phyloP scores from a whole-genome alignment of 2,113 vertebrate genomes.

The Plestiodon gilberti region DNA sequence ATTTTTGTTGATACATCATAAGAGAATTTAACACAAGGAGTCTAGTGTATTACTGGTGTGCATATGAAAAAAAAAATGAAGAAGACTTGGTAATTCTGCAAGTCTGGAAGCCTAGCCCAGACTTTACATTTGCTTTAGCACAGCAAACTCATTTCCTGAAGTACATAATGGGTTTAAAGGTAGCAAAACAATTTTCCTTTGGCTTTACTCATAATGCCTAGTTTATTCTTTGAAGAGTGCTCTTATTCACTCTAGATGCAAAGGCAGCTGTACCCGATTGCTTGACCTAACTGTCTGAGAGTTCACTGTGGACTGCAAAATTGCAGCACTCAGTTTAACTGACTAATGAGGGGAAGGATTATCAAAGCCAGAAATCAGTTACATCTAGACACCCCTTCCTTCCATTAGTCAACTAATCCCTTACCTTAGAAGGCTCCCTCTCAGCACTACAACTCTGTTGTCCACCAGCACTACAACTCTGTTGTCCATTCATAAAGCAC shows the following conservation, averaged over 20 bases:
- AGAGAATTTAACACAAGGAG: neutral
- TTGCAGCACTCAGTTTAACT: neutral
- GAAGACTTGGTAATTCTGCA: neutral
- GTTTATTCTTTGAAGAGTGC: neutral
- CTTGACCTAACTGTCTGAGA: slow-evolving; percentile 1
- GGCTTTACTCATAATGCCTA: neutral
- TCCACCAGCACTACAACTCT: too few relatives aligned
- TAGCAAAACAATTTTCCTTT: neutral
- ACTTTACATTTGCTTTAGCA: neutral
- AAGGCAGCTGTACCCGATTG: neutral
- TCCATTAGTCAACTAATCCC: too few relatives aligned
- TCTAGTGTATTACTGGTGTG: neutral
- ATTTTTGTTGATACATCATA: neutral
- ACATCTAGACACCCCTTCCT: too few relatives aligned
- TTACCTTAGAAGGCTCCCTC: too few relatives aligned
- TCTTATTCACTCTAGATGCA: slow-evolving; percentile 13
- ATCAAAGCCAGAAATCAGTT: too few relatives aligned
- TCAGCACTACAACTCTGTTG: too few relatives aligned
- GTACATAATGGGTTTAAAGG: neutral
- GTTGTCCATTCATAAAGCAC: too few relatives aligned
- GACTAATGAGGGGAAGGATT: too few relatives aligned
- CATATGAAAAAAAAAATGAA: neutral
- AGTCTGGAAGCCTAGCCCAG: neutral
- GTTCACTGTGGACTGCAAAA: too few relatives aligned
- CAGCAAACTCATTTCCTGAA: slow-evolving; percentile 7